Percentiles rank a stretch among this genome's conserved stretches.
Evolutionary conservation across 2,113 vertebrate genomes (phyloP).

Genomic region (Epinephelus lanceolatus): DNA sequence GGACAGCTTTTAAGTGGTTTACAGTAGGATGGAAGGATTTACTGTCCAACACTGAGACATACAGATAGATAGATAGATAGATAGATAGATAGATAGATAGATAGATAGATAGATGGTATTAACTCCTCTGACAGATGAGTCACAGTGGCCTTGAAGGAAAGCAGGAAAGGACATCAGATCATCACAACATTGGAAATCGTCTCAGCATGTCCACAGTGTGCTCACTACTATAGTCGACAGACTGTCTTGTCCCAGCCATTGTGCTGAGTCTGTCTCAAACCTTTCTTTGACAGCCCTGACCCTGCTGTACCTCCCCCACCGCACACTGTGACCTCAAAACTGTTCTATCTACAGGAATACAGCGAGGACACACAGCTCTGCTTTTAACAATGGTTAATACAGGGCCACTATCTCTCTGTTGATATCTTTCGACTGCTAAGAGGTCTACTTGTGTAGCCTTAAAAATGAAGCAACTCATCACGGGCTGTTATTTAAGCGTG

Average conservation of each 20-base stretch:
- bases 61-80: neutral
- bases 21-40: neutral
- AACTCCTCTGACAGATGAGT: neutral
- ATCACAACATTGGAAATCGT: neutral
- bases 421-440: neutral
- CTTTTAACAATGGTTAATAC: neutral
- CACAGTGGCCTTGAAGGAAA: neutral
- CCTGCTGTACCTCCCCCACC: neutral
- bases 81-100: constrained; percentile 6
- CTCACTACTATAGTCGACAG: neutral
- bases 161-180: neutral
- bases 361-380: neutral
- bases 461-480: too few relatives aligned
- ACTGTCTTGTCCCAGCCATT: neutral
- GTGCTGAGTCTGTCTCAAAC: neutral
- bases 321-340: neutral
- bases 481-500: too few relatives aligned
- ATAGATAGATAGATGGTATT: neutral
- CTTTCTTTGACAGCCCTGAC: constrained; percentile 15
- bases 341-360: neutral
- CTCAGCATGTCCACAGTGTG: neutral
- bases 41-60: neutral
- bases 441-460: neutral
- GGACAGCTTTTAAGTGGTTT: neutral
- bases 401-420: neutral